Base-by-base conservation (phyloP, 2,113 vertebrate genomes). In the Neoarius graeffei region DNA sequence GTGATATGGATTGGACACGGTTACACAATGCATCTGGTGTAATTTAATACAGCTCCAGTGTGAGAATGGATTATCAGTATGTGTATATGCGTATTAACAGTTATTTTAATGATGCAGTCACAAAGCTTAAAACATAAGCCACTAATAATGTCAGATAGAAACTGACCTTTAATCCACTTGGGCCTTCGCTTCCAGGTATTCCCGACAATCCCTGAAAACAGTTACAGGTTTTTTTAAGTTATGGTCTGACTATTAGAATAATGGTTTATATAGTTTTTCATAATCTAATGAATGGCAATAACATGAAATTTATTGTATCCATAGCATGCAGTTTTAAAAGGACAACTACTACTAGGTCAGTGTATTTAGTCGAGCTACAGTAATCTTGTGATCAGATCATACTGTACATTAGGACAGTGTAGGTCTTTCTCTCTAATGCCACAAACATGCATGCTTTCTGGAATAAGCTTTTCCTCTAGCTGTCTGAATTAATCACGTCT, bases 141-240 rank as follows among this genome's bases (percentile, higher is more conserved):
- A 81, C 30, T 48, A 10, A 82, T 48, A 13, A 13, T 59, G 76
- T 25, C 50, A 64, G 57, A 81, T 56, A 42, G 81, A 74, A 57
- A 83, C 71, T 92, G 85, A 95, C 95, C 94, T 96, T 96, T 73
- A 90, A 89, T 86, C 95, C 96, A 30, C 54, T 57, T 13, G 89
- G 81, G 23, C 96, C 96, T 59, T 93, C 92, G 88, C 62, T 92
- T 91, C 95, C 96, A 89, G 95, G 93, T 67, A 94, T 91, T 48
- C 96, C 96, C 81, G 94, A 94, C 81, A 94, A 88, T 54, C 96
- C 96, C 96, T 96, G 81, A 59, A 71, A 93, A 79, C 25, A 92
- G 88, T 9, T 11, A 90, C 59, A 90, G 25, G 81, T 17, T 25
- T 11, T 69, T 59, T 71, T 30, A 54, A 77, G 20, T 5, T 23